Base-by-base conservation (phyloP, 2,888 invertebrate species). In the Eupsilia transversa region DNA sequence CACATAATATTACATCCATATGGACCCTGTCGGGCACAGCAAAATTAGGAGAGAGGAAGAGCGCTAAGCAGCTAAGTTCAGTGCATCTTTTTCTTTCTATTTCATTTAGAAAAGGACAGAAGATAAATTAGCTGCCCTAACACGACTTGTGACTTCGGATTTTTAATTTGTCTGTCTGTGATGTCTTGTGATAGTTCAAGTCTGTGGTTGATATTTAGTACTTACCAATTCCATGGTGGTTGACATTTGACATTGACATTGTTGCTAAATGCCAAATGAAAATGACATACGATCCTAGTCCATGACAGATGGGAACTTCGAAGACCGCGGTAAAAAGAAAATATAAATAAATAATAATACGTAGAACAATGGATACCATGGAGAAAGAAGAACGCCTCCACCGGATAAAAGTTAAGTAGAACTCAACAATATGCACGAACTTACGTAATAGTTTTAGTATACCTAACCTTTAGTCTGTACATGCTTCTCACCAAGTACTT, bases 331-430 rank as follows among this genome's bases (percentile, higher is more conserved):
- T 46, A 46, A 49, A 64, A 41, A 33, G 2, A 46, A 68, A 64
- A 63, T 61, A 14, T 60, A 49, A 49, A 14, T 72, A 49, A 49
- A 33, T 49, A 46, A 4, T 10, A 41, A 14, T 79, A 66, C 23
- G 41, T 68, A 52, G 57, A 57, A 60, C 57, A 43, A 83, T 86
- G 68, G 80, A 85, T 14, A 59, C 79, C 4, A 90, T 92, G 89
- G 92, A 94, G 80, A 93, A 94, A 80, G 91, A 94, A 89, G 93
- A 94, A 75, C 92, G 96, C 61, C 90, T 96, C n/a, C 91, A 94
- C 79, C 90, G 95, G 88, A 94, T 96, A 84, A 96, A 96, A 94
- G 92, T 92, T 95, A 91, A 76, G 87, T 70, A 23, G 49, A 64
- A 57, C 12, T 52, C 20, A 61, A 54, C n/a, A 52, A 52, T 61